Percentiles rank a stretch among this genome's conserved stretches.
Conservation (phyloP, 2,888 invertebrate species). For the Gibbula magus region DNA sequence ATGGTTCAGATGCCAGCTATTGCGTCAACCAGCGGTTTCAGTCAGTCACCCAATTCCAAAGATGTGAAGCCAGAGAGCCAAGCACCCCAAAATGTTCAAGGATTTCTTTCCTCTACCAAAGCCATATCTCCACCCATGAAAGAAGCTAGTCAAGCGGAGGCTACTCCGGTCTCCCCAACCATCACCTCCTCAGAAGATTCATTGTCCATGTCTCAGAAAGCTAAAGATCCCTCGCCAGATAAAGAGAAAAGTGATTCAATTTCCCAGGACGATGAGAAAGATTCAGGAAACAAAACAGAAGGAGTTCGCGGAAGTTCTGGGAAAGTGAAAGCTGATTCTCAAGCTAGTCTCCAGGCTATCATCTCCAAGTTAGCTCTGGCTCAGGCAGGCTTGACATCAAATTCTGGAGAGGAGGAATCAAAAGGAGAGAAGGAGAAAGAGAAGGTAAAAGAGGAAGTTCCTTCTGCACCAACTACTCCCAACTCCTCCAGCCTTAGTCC, state of each 20-base stretch:
- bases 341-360: constrained; percentile 55
- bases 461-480: not conserved
- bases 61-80: constrained; percentile 22
- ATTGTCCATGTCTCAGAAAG: not conserved
- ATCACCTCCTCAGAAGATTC: not conserved
- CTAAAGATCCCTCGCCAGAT: not conserved
- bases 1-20: constrained; percentile 51
- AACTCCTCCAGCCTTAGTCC: constrained; percentile 12
- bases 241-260: not conserved
- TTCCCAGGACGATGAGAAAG: not conserved
- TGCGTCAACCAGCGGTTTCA: constrained; percentile 22
- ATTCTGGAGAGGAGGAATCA: not conserved
- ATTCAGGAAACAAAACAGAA: constrained; percentile 4
- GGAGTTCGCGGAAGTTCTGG: not conserved
- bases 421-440: not conserved
- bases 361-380: constrained; percentile 59
- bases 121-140: not conserved
- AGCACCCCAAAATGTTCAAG: constrained; percentile 20
- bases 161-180: not conserved
- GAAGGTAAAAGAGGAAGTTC: not conserved
- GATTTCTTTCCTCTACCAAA: not conserved
- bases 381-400: constrained; percentile 26
- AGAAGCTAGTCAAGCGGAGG: not conserved
- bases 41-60: not conserved
- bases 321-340: constrained; percentile 30